These are phyloP conservation scores for Drosophila ficusphila DNA, from an alignment of 1,140 invertebrate genomes.

Conservation along the genomic window DNA sequence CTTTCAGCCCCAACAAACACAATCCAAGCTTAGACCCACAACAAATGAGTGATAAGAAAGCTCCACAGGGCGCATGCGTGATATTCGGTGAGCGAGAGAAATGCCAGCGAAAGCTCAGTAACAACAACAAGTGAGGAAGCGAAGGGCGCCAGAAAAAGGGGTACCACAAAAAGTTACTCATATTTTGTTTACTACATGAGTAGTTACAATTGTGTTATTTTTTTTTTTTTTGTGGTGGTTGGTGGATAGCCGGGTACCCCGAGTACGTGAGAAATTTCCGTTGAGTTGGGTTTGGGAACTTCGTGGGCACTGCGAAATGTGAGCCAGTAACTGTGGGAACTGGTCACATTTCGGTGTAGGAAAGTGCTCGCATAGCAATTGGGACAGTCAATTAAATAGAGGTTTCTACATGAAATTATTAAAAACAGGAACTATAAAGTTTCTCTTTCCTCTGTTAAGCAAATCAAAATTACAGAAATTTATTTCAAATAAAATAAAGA, in stretches of 20 bases:
- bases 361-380: conserved; percentile 7
- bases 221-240: conserved; percentile 1
- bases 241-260: conserved; percentile 5
- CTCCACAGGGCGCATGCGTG: conserved; percentile 58
- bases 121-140: conserved; percentile 23
- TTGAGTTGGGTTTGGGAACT: conserved; percentile 11
- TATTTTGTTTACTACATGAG: conserved; percentile 44
- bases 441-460: too few species aligned
- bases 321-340: conserved; percentile 25
- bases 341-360: conserved; percentile 8
- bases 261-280: conserved; percentile 22
- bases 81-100: conserved; percentile 23
- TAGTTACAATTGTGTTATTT: conserved; percentile 24
- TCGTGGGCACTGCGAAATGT: conserved; percentile 17
- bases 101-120: conserved; percentile 21
- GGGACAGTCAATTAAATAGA: conserved; percentile 1
- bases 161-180: conserved; percentile 29
- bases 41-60: conserved; percentile 67
- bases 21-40: conserved; percentile 16
- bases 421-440: not conserved
- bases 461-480: too few species aligned
- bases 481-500: too few species aligned
- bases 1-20: conserved; percentile 20
- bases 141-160: not conserved
- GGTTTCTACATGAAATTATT: not conserved